phyloP scores from a whole-genome alignment of 1,140 invertebrate species.

The Alviniconcha marisindica region DNA sequence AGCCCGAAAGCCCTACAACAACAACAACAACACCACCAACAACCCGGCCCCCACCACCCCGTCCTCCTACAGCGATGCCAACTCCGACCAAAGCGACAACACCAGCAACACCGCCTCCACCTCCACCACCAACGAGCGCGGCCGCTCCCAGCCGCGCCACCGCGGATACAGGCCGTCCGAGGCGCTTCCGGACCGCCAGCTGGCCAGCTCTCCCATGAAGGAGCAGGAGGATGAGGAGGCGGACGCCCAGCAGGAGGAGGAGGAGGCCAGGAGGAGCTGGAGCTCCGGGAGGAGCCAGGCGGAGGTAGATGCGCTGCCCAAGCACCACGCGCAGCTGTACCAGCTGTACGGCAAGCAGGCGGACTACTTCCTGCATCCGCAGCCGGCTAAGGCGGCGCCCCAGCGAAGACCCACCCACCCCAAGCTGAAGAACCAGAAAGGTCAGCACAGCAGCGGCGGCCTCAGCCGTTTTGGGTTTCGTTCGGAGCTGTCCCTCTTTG shows the following conservation, averaged over 20 bases:
- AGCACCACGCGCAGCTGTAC: constrained; percentile 65
- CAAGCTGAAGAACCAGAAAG: constrained; percentile 41
- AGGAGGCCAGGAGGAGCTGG: neutral
- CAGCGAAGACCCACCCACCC: constrained; percentile 45
- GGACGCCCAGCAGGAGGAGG: neutral
- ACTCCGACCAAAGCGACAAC: neutral
- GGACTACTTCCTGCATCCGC: constrained; percentile 62
- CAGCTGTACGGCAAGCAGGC: constrained; percentile 60
- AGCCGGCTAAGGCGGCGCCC: constrained; percentile 41
- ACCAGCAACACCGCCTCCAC: neutral
- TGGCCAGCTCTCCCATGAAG: neutral
- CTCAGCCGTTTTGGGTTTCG: no score
- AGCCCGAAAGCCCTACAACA: neutral
- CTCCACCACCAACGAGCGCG: neutral
- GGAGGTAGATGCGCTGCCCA: constrained; percentile 41
- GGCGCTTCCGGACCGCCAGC: neutral
- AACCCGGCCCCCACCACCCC: neutral
- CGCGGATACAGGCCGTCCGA: constrained; percentile 6
- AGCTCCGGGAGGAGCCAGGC: no score
- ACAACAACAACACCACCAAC: neutral
- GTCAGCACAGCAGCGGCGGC: no score
- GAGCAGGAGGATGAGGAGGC: constrained; percentile 1
- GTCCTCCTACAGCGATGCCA: neutral
- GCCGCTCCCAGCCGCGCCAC: neutral
- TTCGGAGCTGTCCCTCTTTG: no score